phyloP scores from a whole-genome alignment of 2,797 vertebrate genomes.

The Centroberyx gerrardi region DNA sequence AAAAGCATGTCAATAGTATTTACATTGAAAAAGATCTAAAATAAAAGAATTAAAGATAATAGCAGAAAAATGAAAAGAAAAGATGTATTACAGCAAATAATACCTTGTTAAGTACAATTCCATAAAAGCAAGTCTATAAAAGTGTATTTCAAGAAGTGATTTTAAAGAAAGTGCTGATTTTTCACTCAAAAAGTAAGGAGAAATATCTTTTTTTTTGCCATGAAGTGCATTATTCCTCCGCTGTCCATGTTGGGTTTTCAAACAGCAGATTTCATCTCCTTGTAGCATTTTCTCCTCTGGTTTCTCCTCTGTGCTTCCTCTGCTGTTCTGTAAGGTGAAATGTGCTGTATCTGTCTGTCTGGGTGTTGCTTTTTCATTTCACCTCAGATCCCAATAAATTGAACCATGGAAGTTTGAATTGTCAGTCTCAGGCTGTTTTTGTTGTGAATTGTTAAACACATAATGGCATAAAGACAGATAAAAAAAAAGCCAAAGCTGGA shows the following conservation, averaged over 20 bases:
- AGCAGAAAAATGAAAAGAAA: too few species aligned
- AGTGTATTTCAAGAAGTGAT: too few species aligned
- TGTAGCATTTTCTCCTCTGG: neutral
- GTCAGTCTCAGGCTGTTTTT: neutral
- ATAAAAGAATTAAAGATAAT: too few species aligned
- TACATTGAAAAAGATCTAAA: too few species aligned
- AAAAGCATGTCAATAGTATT: too few species aligned
- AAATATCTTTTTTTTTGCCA: neutral
- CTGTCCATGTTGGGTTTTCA: neutral
- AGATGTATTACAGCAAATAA: too few species aligned
- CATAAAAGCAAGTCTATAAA: too few species aligned
- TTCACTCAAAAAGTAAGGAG: constrained; percentile 10
- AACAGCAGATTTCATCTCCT: neutral
- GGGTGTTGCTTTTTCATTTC: constrained; percentile 30
- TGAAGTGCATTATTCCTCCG: constrained; percentile 52
- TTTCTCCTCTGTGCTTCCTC: neutral
- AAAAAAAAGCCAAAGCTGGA: too few species aligned
- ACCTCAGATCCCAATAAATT: constrained; percentile 37
- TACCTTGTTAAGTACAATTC: too few species aligned
- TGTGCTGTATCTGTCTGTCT: constrained; percentile 32
- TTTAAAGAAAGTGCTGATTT: neutral
- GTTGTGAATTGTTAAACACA: neutral
- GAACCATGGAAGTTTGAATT: neutral
- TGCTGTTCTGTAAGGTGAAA: neutral
- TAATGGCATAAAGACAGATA: neutral